Percentiles rank a stretch among this genome's conserved stretches.
These are phyloP conservation scores for Zaprionus davidi DNA, from an alignment of 1,140 invertebrate species.

Conservation along the genomic window DNA sequence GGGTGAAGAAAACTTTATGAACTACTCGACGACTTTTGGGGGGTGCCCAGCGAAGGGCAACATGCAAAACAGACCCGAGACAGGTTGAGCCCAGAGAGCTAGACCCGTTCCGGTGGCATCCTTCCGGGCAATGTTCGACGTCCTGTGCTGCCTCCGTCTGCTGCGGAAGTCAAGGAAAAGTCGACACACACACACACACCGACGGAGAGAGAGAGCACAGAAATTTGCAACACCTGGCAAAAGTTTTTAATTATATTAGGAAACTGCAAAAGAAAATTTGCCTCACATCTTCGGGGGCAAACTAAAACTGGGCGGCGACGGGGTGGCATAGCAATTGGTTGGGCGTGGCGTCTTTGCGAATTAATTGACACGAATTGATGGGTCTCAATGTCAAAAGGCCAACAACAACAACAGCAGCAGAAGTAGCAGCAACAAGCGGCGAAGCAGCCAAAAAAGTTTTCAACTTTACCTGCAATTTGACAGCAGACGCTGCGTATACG, in stretches of 20 bases:
- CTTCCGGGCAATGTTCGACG: slow-evolving; percentile 28
- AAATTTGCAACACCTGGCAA: slow-evolving; percentile 82
- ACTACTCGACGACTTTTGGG: slow-evolving; percentile 47
- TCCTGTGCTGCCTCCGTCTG: slow-evolving; percentile 51
- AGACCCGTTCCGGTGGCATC: slow-evolving; percentile 51
- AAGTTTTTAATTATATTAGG: slow-evolving; percentile 82
- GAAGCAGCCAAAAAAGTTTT: slow-evolving; percentile 57
- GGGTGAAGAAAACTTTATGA: slow-evolving; percentile 57
- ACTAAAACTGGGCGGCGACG: slow-evolving; percentile 13
- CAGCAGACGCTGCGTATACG: slow-evolving; percentile 61
- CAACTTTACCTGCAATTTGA: slow-evolving; percentile 78
- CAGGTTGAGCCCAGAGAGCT: slow-evolving; percentile 35
- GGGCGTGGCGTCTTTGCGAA: slow-evolving; percentile 68
- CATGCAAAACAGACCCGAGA: slow-evolving; percentile 60
- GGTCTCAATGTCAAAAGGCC: slow-evolving; percentile 71
- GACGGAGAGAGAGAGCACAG: slow-evolving; percentile 22
- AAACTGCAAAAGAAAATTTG: slow-evolving; percentile 68
- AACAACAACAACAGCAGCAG: slow-evolving; percentile 18
- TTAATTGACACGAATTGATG: slow-evolving; percentile 83
- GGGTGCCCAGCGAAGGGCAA: slow-evolving; percentile 43
- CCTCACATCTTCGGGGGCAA: slow-evolving; percentile 48
- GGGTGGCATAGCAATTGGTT: slow-evolving; percentile 12
- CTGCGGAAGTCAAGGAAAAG: slow-evolving; percentile 62
- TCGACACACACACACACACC: slow-evolving; percentile 23
- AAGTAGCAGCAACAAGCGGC: slow-evolving; percentile 23